phyloP scores from a whole-genome alignment of 2,113 vertebrate genomes.

The Papio anubis region DNA sequence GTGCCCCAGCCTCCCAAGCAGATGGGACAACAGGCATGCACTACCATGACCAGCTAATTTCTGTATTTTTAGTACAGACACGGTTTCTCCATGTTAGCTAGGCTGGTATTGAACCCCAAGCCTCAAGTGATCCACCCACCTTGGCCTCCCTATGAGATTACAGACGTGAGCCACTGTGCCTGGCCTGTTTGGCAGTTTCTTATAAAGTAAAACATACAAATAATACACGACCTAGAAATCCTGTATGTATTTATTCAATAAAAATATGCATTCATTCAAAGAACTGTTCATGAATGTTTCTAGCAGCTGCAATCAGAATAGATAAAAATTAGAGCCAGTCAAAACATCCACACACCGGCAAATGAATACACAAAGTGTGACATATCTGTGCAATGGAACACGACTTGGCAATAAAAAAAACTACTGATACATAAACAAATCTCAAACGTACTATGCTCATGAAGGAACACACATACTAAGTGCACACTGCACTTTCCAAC shows the following conservation, averaged over 20 bases:
- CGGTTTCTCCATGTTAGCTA: too few species aligned
- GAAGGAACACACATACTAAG: accelerated
- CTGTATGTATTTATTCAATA: neutral
- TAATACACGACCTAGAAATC: neutral
- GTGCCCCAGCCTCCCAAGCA: too few species aligned
- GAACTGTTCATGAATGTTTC: neutral
- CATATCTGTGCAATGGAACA: neutral
- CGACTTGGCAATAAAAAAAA: neutral
- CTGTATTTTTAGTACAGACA: too few species aligned
- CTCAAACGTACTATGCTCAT: too few species aligned
- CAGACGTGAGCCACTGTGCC: too few species aligned
- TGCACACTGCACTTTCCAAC: accelerated
- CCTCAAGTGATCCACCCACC: too few species aligned
- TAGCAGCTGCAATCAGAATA: neutral
- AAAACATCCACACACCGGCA: neutral
- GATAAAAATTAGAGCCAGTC: neutral
- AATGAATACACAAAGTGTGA: too few species aligned
- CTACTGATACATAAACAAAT: neutral
- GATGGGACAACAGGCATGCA: too few species aligned
- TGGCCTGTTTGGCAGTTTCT: neutral
- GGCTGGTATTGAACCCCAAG: too few species aligned
- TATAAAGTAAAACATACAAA: neutral
- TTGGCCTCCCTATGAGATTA: too few species aligned
- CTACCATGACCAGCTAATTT: too few species aligned
- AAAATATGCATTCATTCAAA: neutral